A percentile compares a stretch with the other conserved stretches of the same genome.
Evolutionary conservation across 1,140 invertebrate species (phyloP).

Genomic region (Drosophila paulistorum): DNA sequence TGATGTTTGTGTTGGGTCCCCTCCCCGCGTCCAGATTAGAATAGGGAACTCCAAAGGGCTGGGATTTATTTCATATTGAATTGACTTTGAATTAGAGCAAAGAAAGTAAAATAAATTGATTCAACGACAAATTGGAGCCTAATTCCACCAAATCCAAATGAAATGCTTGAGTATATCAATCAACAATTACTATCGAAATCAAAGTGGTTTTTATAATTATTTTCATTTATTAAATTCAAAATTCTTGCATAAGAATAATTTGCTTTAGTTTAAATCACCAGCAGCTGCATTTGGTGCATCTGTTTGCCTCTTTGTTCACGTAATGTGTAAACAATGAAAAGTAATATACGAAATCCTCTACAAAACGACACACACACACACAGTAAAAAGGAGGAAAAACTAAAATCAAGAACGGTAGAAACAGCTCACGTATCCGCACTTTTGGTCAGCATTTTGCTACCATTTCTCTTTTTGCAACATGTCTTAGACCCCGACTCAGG

Average conservation of each 20-base stretch:
- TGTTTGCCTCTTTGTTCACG: slow-evolving; percentile 6
- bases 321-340: slow-evolving; percentile 14
- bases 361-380: slow-evolving; percentile 1
- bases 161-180: background rate
- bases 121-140: background rate
- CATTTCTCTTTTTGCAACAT: slow-evolving; percentile 19
- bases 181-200: too few species aligned
- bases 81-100: slow-evolving; percentile 1
- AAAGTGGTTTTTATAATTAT: too few species aligned
- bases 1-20: slow-evolving; percentile 4
- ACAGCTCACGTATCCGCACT: slow-evolving; percentile 32
- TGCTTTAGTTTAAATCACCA: background rate
- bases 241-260: background rate
- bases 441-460: slow-evolving; percentile 26
- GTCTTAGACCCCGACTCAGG: slow-evolving; percentile 1
- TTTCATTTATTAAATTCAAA: background rate
- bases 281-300: background rate
- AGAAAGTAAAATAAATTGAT: slow-evolving; percentile 4
- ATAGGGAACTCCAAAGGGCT: background rate
- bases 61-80: background rate
- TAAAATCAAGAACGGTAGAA: slow-evolving; percentile 5
- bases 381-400: background rate
- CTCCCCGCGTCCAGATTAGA: background rate
- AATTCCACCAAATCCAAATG: background rate
- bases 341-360: slow-evolving; percentile 7